Percentiles rank a stretch among this genome's conserved stretches.
phyloP scores from a whole-genome alignment of 2,797 vertebrate species.

The Catamblyrhynchus diadema region DNA sequence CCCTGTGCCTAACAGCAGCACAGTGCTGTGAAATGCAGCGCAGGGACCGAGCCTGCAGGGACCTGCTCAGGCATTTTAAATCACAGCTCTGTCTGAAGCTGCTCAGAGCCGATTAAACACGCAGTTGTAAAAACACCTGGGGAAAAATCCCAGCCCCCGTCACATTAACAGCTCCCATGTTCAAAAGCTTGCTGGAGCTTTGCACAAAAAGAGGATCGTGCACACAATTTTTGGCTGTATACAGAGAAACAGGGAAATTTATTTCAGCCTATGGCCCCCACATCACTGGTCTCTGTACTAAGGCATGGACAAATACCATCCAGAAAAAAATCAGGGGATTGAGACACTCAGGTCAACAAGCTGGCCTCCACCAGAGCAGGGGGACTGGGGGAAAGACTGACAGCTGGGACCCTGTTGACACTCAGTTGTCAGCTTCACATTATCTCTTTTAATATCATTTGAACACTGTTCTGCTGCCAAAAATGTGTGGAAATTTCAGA shows the following conservation, averaged over 20 bases:
- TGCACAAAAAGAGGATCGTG: not conserved
- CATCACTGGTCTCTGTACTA: not conserved
- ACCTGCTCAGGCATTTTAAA: conserved; percentile 6
- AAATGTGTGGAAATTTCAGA: not conserved
- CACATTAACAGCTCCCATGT: not conserved
- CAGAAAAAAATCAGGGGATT: not conserved
- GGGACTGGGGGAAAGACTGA: not conserved
- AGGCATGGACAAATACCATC: not conserved
- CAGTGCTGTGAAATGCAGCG: not conserved
- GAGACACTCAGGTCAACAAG: not conserved
- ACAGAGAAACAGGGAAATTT: not conserved
- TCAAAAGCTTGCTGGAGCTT: not conserved
- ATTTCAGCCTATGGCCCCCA: not conserved
- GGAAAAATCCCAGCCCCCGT: not conserved
- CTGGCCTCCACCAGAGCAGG: not conserved
- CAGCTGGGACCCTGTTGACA: not conserved
- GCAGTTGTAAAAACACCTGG: not conserved
- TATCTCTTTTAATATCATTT: not conserved
- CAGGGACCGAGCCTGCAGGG: not conserved
- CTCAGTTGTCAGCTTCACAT: not conserved
- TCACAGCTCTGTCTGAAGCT: not conserved
- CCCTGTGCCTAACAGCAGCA: not conserved
- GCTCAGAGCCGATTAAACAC: not conserved
- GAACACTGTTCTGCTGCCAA: not conserved
- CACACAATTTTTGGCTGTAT: not conserved